Evolutionary conservation across 1,140 invertebrate species (phyloP), one percentile per base, ranked within the genome.

Genomic region (Scaptomyza montana): DNA sequence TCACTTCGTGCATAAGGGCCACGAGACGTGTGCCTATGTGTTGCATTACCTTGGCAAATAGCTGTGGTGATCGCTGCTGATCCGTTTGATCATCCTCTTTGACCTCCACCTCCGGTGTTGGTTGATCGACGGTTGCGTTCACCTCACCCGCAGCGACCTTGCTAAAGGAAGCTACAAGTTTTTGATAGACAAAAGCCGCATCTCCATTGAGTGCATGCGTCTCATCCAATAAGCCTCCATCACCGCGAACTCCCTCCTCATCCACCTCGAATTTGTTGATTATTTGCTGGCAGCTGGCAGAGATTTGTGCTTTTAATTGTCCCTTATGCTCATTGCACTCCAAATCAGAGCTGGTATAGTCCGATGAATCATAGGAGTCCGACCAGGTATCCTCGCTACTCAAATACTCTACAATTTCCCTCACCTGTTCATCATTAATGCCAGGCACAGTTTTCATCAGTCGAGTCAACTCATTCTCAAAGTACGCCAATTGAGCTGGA

Each of bases 381-480:
- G 96, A 97, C 96, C 97, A 98, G 2, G 97, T 97, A 76, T 98
- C 97, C 84, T 98, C 97, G 55, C 96, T 97, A 67, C 96, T 97
- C 49, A 98, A 93, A 92, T 98, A 98, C 92, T 98, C 97, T 0
- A 98, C 97, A 9, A 98, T 97, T 92, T 98, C 97, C 28, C 96
- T 94, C 12, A 98, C 96, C 92, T 98, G 97, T 68, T 97, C 96
- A 73, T 98, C 97, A 49, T 96, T 93, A 61, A 98, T 97, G 1
- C 97, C 97, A 0, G 97, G 97, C 3, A 98, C 97, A 0, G 96
- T 97, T 93, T 98, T 97, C 97, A 98, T 98, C 65, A 98, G 92
- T 55, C 97, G 93, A 0, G 97, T 98, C 9, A 98, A 90, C 92
- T 98, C 97, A 68, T 95, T 96, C 92, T 98, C 97, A 74, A 98